Percentiles rank a stretch among this genome's conserved stretches.
phyloP scores from a whole-genome alignment of 1,140 invertebrate genomes.

The Subanguina moxae region DNA sequence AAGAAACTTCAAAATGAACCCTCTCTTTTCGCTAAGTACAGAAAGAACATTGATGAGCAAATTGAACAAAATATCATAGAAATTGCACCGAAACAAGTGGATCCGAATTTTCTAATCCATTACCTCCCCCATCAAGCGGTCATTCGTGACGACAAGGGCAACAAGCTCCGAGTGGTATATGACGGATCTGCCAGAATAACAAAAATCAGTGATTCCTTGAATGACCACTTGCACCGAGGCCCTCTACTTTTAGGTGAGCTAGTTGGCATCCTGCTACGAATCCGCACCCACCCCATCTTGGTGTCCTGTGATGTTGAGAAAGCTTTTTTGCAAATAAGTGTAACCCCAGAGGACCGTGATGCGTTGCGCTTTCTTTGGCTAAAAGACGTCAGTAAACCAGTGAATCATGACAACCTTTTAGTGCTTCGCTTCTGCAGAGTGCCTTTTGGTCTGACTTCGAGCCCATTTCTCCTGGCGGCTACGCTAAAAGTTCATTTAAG shows the following conservation, averaged over 20 bases:
- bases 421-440: slow-evolving; percentile 9
- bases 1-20: not conserved
- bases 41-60: not conserved
- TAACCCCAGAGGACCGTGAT: not conserved
- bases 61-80: slow-evolving; percentile 11
- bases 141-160: not conserved
- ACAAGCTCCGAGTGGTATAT: slow-evolving; percentile 12
- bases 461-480: slow-evolving; percentile 9
- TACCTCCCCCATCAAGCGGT: slow-evolving; percentile 13
- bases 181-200: not conserved
- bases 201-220: not conserved
- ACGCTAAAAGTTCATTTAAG: slow-evolving; percentile 5
- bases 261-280: not conserved
- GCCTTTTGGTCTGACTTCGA: slow-evolving; percentile 18
- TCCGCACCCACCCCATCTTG: not conserved
- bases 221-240: slow-evolving; percentile 3
- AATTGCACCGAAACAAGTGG: not conserved
- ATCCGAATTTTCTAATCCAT: not conserved
- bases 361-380: slow-evolving; percentile 15
- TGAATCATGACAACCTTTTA: not conserved
- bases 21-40: slow-evolving; percentile 4
- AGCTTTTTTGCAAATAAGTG: slow-evolving; percentile 12
- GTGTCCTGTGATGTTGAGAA: slow-evolving; percentile 15
- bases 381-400: slow-evolving; percentile 1
- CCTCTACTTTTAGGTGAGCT: not conserved